Base-by-base conservation (phyloP, 2,888 invertebrate genomes). In the Himalopsyche tibetana region DNA sequence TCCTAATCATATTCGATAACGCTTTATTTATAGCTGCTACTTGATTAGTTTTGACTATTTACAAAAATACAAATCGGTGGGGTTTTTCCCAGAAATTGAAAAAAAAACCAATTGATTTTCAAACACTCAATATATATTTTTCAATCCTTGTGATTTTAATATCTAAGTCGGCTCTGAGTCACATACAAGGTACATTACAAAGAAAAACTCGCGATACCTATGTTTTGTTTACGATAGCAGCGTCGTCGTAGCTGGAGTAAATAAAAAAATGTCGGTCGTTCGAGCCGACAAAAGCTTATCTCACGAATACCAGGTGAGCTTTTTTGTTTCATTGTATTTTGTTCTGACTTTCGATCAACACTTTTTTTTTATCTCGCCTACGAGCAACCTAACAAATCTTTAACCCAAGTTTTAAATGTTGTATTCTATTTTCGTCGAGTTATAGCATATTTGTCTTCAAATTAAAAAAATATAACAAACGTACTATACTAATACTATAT, bases 201-300 rank as follows among this genome's bases (percentile, higher is more conserved):
- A 63, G 63, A 63, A 63, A 63, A 63, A 63, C 63, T 63, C 63
- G 63, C 63, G 28, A 63, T 63, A 63, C 15, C 19, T 63, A 63
- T 63, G 63, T 56, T 56, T 56, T 56, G 56, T 63, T 63, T 63
- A 63, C 63, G 63, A 63, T 63, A 63, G 19, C 51, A 15, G 51
- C 63, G 5, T 11, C 19, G 63, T 15, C 63, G 63, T 63, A 63
- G 63, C 63, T 1, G 63, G 63, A 63, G 63, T 63, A 45, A 69
- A 45, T 81, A 55, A 45, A 81, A 84, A 81, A 63, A 81, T 84
- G 84, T 55, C 56, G 55, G 84, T 28, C 45, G 19, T 81, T 84
- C 36, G 80, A 51, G 63, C 84, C 81, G 84, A 63, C 81, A 42
- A 84, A 81, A 84, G 84, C 80, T 84, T 84, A 84, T 84, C 84